A percentile compares a stretch with the other conserved stretches of the same genome.
Conservation (phyloP, 2,888 invertebrate species). For the Anagyrus pseudococci region DNA sequence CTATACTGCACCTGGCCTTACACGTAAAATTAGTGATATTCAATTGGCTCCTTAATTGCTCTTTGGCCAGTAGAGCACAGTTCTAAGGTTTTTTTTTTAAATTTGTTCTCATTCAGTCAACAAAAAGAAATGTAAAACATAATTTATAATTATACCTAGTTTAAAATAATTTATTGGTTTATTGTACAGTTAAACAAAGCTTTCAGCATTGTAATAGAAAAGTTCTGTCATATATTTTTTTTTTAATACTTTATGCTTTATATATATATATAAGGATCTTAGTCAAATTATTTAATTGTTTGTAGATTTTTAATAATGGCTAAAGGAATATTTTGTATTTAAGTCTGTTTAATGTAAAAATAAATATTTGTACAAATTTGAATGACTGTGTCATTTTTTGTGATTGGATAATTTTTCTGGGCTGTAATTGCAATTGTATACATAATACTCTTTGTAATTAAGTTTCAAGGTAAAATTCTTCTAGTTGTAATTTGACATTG, state of each 20-base stretch:
- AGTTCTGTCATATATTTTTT: constrained; percentile 29
- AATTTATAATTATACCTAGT: too few relatives aligned
- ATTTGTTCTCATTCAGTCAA: constrained; percentile 22
- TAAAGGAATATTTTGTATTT: constrained; percentile 36
- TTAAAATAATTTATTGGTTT: too few relatives aligned
- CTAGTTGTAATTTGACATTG: too few relatives aligned
- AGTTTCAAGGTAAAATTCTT: not conserved
- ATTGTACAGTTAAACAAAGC: constrained; percentile 40
- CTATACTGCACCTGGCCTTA: constrained; percentile 31
- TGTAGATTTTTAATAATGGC: constrained; percentile 29
- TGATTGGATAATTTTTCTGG: constrained; percentile 2
- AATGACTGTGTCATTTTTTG: constrained; percentile 31
- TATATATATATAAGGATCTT: constrained; percentile 32
- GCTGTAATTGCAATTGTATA: not conserved
- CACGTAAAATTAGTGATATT: constrained; percentile 21
- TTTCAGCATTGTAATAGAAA: constrained; percentile 43
- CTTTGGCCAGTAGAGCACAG: constrained; percentile 39
- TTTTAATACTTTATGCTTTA: constrained; percentile 40
- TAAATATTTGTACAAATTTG: constrained; percentile 39
- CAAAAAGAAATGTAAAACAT: too few relatives aligned
- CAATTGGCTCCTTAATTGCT: constrained; percentile 42
- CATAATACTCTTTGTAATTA: too few relatives aligned
- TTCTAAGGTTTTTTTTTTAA: not conserved
- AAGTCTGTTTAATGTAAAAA: constrained; percentile 37
- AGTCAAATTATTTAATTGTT: constrained; percentile 27